These are phyloP conservation scores for Ectemnius continuus DNA, from an alignment of 2,888 invertebrate species.

Conservation along the genomic window DNA sequence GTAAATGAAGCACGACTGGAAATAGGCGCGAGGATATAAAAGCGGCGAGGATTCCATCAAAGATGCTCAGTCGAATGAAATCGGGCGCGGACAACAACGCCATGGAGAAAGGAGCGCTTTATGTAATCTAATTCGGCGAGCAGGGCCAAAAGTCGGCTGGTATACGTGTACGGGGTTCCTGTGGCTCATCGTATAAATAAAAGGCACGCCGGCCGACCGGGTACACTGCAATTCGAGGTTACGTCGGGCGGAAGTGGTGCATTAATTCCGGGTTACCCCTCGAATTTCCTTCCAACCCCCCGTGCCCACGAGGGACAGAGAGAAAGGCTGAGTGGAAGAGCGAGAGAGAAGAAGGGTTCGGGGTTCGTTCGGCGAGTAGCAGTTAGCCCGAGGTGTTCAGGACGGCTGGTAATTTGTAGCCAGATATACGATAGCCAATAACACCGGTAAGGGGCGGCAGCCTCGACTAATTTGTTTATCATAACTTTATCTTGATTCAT, in stretches of 20 bases:
- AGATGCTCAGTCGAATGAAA: constrained; percentile 19
- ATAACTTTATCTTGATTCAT: constrained; percentile 72
- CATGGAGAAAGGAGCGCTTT: neutral
- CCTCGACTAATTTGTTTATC: constrained; percentile 74
- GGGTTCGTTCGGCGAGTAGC: constrained; percentile 45
- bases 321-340: constrained; percentile 18
- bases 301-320: constrained; percentile 60
- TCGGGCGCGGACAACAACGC: neutral
- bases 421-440: constrained; percentile 72
- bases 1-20: too few species aligned
- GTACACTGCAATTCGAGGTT: constrained; percentile 44
- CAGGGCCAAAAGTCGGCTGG: constrained; percentile 9
- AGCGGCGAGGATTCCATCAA: neutral
- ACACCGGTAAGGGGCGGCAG: constrained; percentile 60
- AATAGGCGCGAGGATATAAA: too few species aligned
- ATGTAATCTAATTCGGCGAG: neutral
- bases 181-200: constrained; percentile 42
- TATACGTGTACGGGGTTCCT: neutral
- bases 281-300: constrained; percentile 64
- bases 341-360: neutral
- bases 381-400: constrained; percentile 66
- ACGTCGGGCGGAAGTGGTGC: constrained; percentile 70
- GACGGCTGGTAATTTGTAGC: constrained; percentile 72
- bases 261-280: constrained; percentile 74
- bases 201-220: constrained; percentile 38